Conservation (phyloP, 2,888 invertebrate species). For the Tenthredo livida region DNA sequence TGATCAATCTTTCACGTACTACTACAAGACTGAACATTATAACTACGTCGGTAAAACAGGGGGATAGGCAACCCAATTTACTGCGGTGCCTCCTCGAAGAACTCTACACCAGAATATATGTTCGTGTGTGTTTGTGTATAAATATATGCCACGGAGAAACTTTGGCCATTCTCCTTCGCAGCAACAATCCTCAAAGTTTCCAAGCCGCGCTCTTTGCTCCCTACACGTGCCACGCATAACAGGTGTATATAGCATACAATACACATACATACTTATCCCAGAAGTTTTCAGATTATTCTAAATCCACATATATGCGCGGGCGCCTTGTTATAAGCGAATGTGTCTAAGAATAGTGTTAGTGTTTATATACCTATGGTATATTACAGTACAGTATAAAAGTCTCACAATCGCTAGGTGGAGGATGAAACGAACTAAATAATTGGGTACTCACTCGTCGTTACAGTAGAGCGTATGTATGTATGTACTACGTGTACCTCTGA, state of each 20-base stretch:
- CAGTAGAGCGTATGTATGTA: neutral
- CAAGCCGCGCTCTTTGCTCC: neutral
- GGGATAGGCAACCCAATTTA: neutral
- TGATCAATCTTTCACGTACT: neutral
- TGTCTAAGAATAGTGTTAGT: neutral
- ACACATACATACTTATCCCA: slow-evolving; percentile 12
- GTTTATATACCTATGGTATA: neutral
- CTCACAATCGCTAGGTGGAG: neutral
- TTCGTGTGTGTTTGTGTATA: neutral
- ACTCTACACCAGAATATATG: neutral
- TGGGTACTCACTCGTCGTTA: slow-evolving; percentile 6
- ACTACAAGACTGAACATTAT: neutral
- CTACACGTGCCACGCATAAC: slow-evolving; percentile 5
- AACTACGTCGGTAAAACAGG: neutral
- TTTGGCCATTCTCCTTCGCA: neutral
- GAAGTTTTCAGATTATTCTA: slow-evolving; percentile 26
- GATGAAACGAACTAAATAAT: slow-evolving; percentile 27
- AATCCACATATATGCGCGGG: neutral
- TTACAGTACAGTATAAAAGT: neutral
- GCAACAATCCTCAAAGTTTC: neutral
- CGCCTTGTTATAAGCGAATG: neutral
- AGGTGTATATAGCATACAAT: neutral
- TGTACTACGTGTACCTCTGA: neutral
- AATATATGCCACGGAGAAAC: neutral
- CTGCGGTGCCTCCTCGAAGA: neutral